These are phyloP conservation scores for Vulpes ferrilata DNA, from an alignment of 2,113 vertebrate species.

Conservation along the genomic window DNA sequence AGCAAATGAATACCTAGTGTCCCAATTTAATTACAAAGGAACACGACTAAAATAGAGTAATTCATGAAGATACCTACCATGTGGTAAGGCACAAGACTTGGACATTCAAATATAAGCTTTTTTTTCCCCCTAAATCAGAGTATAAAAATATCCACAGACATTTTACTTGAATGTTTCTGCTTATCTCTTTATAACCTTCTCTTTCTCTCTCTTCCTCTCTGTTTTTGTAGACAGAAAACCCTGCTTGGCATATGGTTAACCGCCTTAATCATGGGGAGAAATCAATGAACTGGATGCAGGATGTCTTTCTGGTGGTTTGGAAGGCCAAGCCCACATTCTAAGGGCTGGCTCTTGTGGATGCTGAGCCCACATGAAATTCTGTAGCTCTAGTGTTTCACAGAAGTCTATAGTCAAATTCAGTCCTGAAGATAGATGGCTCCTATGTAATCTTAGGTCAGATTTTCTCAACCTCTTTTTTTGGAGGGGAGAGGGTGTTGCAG, in stretches of 20 bases:
- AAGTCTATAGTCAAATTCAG: not conserved
- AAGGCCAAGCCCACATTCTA: not conserved
- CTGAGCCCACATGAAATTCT: not conserved
- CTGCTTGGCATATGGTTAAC: not conserved
- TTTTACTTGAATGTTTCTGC: constrained; percentile 34
- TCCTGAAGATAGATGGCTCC: not conserved
- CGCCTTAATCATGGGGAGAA: not conserved
- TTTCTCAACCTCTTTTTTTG: not conserved
- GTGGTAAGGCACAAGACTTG: not conserved
- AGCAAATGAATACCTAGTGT: not conserved
- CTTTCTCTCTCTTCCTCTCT: not conserved
- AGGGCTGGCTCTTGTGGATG: not conserved
- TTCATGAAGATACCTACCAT: not conserved
- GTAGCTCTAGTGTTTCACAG: constrained; percentile 36
- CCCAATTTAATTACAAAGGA: not conserved
- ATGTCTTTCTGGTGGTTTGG: not conserved
- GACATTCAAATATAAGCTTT: not conserved
- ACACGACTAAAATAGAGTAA: not conserved
- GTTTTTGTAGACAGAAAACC: not conserved
- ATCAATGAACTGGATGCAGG: not conserved
- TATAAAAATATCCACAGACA: not conserved
- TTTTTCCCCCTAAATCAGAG: not conserved
- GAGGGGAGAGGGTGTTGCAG: not conserved
- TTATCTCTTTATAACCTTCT: not conserved
- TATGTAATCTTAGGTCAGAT: not conserved